Evolutionary conservation across 2,113 vertebrate genomes (phyloP), one percentile per base, ranked within the genome.

Genomic region (Diadophis punctatus): DNA sequence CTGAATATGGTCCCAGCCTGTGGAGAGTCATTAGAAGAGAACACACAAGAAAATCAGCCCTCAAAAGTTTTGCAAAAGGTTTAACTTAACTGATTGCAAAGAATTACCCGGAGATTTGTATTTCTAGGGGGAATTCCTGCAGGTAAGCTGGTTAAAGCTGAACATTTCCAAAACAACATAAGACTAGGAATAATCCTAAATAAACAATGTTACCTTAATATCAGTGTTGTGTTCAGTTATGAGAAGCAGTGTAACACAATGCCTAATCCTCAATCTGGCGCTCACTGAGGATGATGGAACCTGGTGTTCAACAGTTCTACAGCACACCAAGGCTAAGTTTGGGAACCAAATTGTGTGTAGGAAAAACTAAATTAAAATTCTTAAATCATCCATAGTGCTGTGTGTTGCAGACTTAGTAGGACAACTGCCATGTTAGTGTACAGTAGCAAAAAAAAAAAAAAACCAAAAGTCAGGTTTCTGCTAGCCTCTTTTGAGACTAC

Each of bases 1-100:
- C 98, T 99, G 99, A 99, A 99, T 99, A 97, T 99, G 99, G 99
- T 99, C 99, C 99, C 99, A 99, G 98, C 99, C 99, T 99, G 97
- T 96, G 84, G 92, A 93, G 95, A 97, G 87, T 92, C 4, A 95
- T 89, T 92, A 95, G 4, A 94, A 93, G 96, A 94, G 94, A 91
- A 89, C 27, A n/a, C 86, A 68, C 63, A 93, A 74, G 4, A 90
- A 93, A 43, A 52, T 68, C n/a, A 63, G 60, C 22, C 10, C 4
- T 20, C 8, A 10, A 22, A 46, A 27, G 46, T n/a, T 12, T 14
- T 39, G 68, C 3, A 34, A 23, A 91, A 34, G 10, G 23, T 16
- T 46, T n/a, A n/a, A n/a, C n/a, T 43, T 53, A 53, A 84, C 53
- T 58, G 16, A 8, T 20, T 27, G 80, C 39, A 86, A 74, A 90